phyloP scores from a whole-genome alignment of 2,113 vertebrate genomes.

The Sardina pilchardus region DNA sequence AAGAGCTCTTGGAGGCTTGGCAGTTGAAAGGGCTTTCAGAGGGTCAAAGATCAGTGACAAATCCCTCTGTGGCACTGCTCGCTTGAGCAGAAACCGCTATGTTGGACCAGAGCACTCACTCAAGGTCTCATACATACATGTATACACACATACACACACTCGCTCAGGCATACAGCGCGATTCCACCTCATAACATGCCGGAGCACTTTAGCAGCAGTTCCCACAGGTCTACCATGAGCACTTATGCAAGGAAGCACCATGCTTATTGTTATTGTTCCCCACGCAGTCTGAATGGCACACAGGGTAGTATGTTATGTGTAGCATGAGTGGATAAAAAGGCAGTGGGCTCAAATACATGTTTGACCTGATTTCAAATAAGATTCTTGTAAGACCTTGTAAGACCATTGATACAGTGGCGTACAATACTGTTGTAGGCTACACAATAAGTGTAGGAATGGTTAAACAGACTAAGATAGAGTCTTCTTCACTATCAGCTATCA shows the following conservation, averaged over 20 bases:
- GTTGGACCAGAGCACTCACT: not conserved
- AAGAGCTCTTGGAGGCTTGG: no score
- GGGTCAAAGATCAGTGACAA: no score
- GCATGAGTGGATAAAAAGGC: not conserved
- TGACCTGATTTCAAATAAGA: no score
- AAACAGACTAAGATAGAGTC: no score
- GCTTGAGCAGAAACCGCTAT: not conserved
- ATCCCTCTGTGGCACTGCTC: no score
- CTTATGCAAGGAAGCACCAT: not conserved
- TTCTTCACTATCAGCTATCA: no score
- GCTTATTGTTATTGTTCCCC: no score
- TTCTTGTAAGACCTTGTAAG: no score
- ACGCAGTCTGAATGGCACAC: not conserved
- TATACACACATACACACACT: not conserved
- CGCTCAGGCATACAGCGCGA: not conserved
- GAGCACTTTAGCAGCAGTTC: not conserved
- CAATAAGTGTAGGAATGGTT: no score
- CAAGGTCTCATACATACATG: not conserved
- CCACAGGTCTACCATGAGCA: not conserved
- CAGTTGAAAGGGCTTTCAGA: no score
- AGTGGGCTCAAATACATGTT: not conserved
- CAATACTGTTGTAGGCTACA: no score
- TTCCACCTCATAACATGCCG: not conserved
- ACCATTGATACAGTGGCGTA: no score
- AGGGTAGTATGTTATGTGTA: not conserved